Base-by-base conservation (phyloP, 2,888 invertebrate species). In the Phragmatobia fuliginosa region DNA sequence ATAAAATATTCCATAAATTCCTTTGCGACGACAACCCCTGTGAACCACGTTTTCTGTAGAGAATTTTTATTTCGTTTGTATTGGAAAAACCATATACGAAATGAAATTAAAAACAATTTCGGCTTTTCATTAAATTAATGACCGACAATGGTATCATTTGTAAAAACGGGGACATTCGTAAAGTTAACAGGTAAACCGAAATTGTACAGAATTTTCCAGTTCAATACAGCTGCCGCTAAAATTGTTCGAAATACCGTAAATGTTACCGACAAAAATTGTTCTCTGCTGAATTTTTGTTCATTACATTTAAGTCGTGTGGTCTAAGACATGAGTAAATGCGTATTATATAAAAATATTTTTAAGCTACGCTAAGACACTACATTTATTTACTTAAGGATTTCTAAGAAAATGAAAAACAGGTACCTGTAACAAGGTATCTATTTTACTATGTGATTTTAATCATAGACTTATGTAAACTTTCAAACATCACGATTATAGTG, bases 261-360 rank as follows among this genome's bases (percentile, higher is more conserved):
- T 81, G 74, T 77, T 77, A 68, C 71, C 73, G 78, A 79, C 79
- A 82, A 81, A 83, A 83, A 80, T 81, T 78, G 75, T 80, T 83
- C 80, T 73, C 56, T 67, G 74, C 66, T 62, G 75, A 78, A 78
- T 83, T 80, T 81, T 79, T 80, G 78, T 85, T 83, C 77, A 82
- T 85, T 85, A 84, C 74, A 67, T 72, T 72, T 52, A 32, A 49
- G 64, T 67, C 38, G 63, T 71, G n/a, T 73, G 80, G 82, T 72
- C 16, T 66, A 82, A 79, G 73, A 68, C 1, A 62, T 49, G 68
- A 68, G 31, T 59, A 7, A 38, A n/a, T 14, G 52, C 38, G 31
- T n/a, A n/a, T 36, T 61, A 61, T 36, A 18, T 28, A 31, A 45
- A 45, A 45, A 62, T 1, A 49, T 33, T 25, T 61, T 25, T 28